phyloP scores from a whole-genome alignment of 1,140 invertebrate species.

The Galleria mellonella region DNA sequence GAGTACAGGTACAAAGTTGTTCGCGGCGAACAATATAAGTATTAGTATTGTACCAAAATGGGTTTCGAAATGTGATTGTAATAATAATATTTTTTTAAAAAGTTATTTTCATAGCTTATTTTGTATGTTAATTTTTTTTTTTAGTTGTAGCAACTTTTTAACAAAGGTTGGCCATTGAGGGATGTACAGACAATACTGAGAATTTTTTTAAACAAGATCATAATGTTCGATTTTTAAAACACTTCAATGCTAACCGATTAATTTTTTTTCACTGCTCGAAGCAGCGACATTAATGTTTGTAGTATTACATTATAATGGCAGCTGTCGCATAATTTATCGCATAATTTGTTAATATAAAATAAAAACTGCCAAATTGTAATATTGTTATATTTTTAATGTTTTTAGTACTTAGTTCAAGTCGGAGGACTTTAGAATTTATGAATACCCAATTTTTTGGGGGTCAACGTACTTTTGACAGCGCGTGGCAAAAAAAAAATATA shows the following conservation, averaged over 20 bases:
- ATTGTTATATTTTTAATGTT: neutral
- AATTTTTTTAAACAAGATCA: too few relatives aligned
- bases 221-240: too few relatives aligned
- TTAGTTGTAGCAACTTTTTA: slow-evolving; percentile 14
- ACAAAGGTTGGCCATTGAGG: too few relatives aligned
- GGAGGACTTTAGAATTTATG: neutral
- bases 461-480: slow-evolving; percentile 15
- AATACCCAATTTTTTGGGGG: slow-evolving; percentile 6
- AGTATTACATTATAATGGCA: slow-evolving; percentile 11
- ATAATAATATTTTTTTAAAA: slow-evolving; percentile 46
- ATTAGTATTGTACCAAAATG: slow-evolving; percentile 18
- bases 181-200: too few relatives aligned
- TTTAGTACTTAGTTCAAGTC: slow-evolving; percentile 13
- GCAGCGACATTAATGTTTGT: slow-evolving; percentile 25
- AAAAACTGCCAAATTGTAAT: slow-evolving; percentile 29
- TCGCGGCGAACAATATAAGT: neutral
- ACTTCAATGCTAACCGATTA: slow-evolving; percentile 17
- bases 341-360: slow-evolving; percentile 11
- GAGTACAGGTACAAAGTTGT: slow-evolving; percentile 1
- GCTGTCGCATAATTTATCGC: slow-evolving; percentile 2
- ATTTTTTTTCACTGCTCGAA: slow-evolving; percentile 13
- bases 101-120: slow-evolving; percentile 48
- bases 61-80: slow-evolving; percentile 35
- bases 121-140: slow-evolving; percentile 42
- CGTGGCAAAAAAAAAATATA: slow-evolving; percentile 2